phyloP scores from a whole-genome alignment of 2,113 vertebrate species.

The Alectura lathami region DNA sequence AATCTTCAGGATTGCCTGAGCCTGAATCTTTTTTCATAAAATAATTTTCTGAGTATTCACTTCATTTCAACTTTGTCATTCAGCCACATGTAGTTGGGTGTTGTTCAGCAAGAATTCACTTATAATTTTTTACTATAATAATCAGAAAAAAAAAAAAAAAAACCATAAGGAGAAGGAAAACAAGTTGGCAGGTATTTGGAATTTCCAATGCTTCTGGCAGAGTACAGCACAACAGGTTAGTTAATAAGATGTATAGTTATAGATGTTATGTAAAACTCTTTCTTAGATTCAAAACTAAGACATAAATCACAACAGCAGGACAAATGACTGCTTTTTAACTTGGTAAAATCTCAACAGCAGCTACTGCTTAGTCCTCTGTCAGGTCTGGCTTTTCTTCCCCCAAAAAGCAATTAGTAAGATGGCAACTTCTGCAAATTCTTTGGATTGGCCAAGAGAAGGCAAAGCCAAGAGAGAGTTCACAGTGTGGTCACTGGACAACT shows the following conservation, averaged over 20 bases:
- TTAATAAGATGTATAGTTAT: background rate
- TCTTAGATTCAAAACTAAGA: slow-evolving; percentile 1
- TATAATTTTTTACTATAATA: background rate
- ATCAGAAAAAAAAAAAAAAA: background rate
- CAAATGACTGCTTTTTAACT: background rate
- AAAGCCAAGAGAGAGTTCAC: background rate
- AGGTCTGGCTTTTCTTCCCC: background rate
- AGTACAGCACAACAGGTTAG: background rate
- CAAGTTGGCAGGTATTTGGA: background rate
- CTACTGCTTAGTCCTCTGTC: background rate
- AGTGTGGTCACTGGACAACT: background rate
- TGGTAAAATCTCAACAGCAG: background rate
- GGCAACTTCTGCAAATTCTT: background rate
- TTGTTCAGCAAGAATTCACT: background rate
- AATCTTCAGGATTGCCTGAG: background rate
- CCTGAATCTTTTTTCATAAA: background rate
- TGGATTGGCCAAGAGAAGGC: background rate
- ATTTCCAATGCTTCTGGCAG: background rate
- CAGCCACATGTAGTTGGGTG: background rate
- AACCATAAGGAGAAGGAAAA: background rate
- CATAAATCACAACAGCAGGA: background rate
- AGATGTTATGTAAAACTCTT: background rate
- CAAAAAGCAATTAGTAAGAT: background rate
- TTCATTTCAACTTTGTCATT: background rate
- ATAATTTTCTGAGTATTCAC: background rate